Conservation (phyloP, 2,888 invertebrate species). For the Callimorpha dominula region DNA sequence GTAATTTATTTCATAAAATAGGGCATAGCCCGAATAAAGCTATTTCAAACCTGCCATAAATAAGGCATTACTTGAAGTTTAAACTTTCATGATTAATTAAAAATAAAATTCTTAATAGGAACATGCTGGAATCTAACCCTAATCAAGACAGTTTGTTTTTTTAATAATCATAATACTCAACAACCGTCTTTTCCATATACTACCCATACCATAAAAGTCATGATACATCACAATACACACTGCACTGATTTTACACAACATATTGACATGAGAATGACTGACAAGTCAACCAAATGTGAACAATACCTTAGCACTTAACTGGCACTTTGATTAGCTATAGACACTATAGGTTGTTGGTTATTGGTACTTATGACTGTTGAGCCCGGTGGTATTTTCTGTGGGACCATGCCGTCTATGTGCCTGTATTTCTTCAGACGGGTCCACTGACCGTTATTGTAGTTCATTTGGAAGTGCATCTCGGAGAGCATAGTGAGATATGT, state of each 20-base stretch:
- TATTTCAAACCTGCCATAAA: neutral
- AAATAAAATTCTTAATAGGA: neutral
- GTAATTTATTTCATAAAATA: no score
- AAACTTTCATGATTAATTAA: no score
- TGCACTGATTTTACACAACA: constrained; percentile 8
- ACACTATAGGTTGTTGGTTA: constrained; percentile 78
- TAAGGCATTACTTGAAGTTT: neutral
- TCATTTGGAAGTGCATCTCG: constrained; percentile 99
- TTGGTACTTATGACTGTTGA: constrained; percentile 78
- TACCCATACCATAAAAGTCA: neutral
- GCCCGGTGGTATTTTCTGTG: constrained; percentile 79
- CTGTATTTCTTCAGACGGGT: constrained; percentile 95
- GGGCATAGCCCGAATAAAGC: no score
- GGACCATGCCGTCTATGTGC: constrained; percentile 88
- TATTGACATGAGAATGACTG: neutral
- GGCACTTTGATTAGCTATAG: constrained; percentile 80
- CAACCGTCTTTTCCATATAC: neutral
- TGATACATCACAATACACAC: neutral
- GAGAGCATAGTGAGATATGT: constrained; percentile 92
- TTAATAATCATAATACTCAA: neutral
- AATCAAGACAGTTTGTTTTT: neutral
- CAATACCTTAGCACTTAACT: constrained; percentile 60
- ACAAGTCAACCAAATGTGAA: neutral
- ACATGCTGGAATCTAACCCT: neutral
- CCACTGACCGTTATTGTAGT: constrained; percentile 99